Evolutionary conservation across 2,888 invertebrate genomes (phyloP).

Genomic region (Drosophila lacicola): DNA sequence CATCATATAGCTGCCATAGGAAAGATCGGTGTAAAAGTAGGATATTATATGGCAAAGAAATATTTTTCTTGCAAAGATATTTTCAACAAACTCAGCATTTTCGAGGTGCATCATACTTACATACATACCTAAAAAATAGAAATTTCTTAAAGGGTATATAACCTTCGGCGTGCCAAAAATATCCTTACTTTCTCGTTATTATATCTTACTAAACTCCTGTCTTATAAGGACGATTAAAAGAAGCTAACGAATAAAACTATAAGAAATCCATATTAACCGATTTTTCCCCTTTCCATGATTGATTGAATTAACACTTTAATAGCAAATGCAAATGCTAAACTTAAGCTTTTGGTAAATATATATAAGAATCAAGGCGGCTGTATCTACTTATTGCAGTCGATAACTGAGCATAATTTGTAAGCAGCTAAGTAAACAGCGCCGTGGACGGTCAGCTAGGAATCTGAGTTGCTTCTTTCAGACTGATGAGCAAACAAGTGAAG

Average conservation of each 20-base stretch:
- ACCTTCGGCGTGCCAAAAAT: too few species aligned
- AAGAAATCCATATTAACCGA: background rate
- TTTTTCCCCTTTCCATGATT: background rate
- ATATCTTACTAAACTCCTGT: too few species aligned
- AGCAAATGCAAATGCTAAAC: background rate
- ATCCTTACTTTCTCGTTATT: too few species aligned
- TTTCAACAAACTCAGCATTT: too few species aligned
- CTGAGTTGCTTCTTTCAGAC: conserved; percentile 3
- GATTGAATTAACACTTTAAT: background rate
- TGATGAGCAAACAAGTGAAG: conserved; percentile 45
- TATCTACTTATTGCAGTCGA: conserved; percentile 4
- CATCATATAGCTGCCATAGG: too few species aligned
- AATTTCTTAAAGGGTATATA: too few species aligned
- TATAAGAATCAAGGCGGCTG: background rate
- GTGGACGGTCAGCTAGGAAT: conserved; percentile 35
- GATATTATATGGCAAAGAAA: too few species aligned
- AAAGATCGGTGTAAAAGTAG: too few species aligned
- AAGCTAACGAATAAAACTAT: background rate
- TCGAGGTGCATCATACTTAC: too few species aligned
- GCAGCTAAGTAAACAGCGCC: conserved; percentile 45
- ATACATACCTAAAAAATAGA: too few species aligned
- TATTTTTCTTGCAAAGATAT: too few species aligned
- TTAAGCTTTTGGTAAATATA: background rate
- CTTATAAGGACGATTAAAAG: background rate
- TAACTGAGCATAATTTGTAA: conserved; percentile 38